Conservation (phyloP, 2,888 invertebrate species). For the Cosmorhoe ocellata region DNA sequence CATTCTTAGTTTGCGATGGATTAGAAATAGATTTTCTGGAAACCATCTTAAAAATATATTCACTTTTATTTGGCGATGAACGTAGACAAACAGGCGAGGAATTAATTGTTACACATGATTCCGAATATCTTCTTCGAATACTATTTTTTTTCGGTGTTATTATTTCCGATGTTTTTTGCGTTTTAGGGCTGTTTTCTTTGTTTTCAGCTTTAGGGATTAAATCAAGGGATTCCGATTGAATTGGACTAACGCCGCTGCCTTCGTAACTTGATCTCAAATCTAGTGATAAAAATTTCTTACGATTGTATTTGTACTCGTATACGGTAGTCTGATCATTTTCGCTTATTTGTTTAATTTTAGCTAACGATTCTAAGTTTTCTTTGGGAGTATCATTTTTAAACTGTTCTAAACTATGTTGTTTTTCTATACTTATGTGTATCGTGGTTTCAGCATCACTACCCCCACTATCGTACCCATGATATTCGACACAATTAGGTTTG, state of each 20-base stretch:
- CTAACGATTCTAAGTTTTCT: slow-evolving; percentile 25
- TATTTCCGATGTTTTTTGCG: slow-evolving; percentile 4
- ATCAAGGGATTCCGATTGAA: slow-evolving; percentile 39
- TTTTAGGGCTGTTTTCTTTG: slow-evolving; percentile 22
- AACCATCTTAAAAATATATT: slow-evolving; percentile 56
- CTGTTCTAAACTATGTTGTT: slow-evolving; percentile 46
- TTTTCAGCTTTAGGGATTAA: slow-evolving; percentile 23
- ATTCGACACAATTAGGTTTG: slow-evolving; percentile 48
- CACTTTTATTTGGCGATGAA: slow-evolving; percentile 49
- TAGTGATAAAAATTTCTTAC: slow-evolving; percentile 59
- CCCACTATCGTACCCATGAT: slow-evolving; percentile 80
- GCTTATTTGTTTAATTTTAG: slow-evolving; percentile 24
- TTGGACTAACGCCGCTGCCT: slow-evolving; percentile 24
- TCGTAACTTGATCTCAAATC: slow-evolving; percentile 60
- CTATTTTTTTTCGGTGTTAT: slow-evolving; percentile 17
- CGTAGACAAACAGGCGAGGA: slow-evolving; percentile 35
- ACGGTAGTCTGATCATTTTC: slow-evolving; percentile 21
- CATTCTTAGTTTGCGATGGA: slow-evolving; percentile 2
- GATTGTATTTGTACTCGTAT: slow-evolving; percentile 33
- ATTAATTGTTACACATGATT: slow-evolving; percentile 48
- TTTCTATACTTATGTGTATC: slow-evolving; percentile 71
- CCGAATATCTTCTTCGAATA: slow-evolving; percentile 53
- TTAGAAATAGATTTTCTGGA: slow-evolving; percentile 26
- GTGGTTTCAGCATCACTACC: slow-evolving; percentile 78
- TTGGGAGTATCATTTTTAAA: slow-evolving; percentile 30